Base-by-base conservation (phyloP, 2,113 vertebrate species). In the Perca schrenkii region DNA sequence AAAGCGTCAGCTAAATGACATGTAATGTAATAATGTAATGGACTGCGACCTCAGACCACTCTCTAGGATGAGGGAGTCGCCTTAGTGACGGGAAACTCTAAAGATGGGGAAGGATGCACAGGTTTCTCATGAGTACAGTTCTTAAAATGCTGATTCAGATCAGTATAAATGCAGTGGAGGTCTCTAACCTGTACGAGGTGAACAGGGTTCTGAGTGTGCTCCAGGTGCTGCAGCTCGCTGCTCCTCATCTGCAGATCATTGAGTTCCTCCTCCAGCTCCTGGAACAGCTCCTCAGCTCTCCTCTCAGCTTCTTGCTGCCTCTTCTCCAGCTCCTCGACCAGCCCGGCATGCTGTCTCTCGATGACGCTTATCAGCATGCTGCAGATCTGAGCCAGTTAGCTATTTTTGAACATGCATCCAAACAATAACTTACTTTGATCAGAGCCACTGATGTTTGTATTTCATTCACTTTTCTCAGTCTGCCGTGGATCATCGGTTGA, bases 181-280 rank as follows among this genome's bases (percentile, higher is more conserved):
- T 50, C 0, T 67, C 73, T 52, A 2, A 94, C 93, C 92, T 91
- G 91, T 12, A 93, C 61, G 28, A 93, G 70, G 50, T 88, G 81
- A 3, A 93, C 75, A 1, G 84, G 80, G 71, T 86, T 89, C 58
- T 74, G 67, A 0, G 13, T 85, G 57, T 64, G 69, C 72, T 86
- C 63, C 69, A 93, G 91, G 19, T 81, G 22, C 28, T 87, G 67
- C 76, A 94, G 79, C 34, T 93, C 89, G 10, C 21, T 74, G 66
- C n/a, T 0, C 56, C 84, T 89, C 13, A 7, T 60, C 66, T 88
- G 83, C 16, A 94, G 87, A 1, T 88, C 63, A 0, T 0, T 14
- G 36, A 92, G 67, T 56, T 94, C 92, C 67, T 46, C n/a, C 58
- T 76, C 43, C 62, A 94, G 84, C 83, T 93, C 86, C 0, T 63